Base-by-base conservation (phyloP, 2,888 invertebrate genomes). In the Apodemia duryi region DNA sequence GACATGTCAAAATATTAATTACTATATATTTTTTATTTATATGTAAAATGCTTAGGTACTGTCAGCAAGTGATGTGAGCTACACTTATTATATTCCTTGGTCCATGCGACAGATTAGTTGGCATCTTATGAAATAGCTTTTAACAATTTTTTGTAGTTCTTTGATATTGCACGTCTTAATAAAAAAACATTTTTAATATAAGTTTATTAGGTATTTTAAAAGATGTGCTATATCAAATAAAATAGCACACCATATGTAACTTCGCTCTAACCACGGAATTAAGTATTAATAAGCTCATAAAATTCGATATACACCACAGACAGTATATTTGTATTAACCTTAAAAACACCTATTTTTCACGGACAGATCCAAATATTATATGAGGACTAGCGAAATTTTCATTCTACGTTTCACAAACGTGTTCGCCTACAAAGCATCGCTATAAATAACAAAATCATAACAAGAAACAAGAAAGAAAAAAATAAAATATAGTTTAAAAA, bases 221-320 rank as follows among this genome's bases (percentile, higher is more conserved):
- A 76, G 83, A 80, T 83, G 85, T 83, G 82, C 85, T 84, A 80
- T 80, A 86, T 79, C 83, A 79, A 81, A 77, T 52, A 72, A 70
- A 74, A 66, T 76, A 79, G 79, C 81, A 80, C 76, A 79, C 75
- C 78, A 73, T 68, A 75, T 71, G 72, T 79, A 76, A 80, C 81
- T 75, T 78, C 78, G 80, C 79, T 80, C 74, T 79, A 77, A 83
- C 83, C 84, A 84, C 79, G 81, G 82, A 86, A 85, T 85, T 85
- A 88, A 87, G 84, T 85, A 84, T 85, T 85, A 87, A 87, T 91
- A 91, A 91, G 91, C 91, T 91, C 91, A 81, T 91, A 87, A 86
- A 89, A 89, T 91, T 91, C 90, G 91, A 88, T 91, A 88, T 85
- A 85, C 84, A 90, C 90, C 89, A 88, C 88, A 89, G 88, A 90